Conservation (phyloP, 1,140 invertebrate species). For the Trialeurodes vaporariorum region DNA sequence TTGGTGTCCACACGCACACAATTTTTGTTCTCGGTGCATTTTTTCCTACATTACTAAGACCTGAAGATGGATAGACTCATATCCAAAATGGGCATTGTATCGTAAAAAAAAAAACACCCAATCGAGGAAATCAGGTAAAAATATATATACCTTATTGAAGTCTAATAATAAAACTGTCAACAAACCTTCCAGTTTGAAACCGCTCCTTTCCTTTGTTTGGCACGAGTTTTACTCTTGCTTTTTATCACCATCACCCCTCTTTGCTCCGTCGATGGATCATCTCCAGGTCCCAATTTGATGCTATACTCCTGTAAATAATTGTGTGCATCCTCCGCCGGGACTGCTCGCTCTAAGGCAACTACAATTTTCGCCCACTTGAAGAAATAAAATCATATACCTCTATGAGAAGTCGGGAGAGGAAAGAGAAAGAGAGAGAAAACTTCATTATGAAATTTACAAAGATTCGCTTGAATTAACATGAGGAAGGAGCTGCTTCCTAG, state of each 20-base stretch:
- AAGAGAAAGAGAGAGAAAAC: slow-evolving; percentile 1
- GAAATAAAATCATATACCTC: slow-evolving; percentile 8
- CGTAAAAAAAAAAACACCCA: too few relatives aligned
- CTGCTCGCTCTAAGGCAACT: slow-evolving; percentile 83
- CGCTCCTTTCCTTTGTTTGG: slow-evolving; percentile 92
- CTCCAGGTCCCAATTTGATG: slow-evolving; percentile 75
- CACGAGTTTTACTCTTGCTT: slow-evolving; percentile 88
- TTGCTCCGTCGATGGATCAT: slow-evolving; percentile 66
- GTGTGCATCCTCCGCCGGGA: slow-evolving; percentile 76
- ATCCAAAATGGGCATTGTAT: too few relatives aligned
- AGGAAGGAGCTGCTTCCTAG: too few relatives aligned
- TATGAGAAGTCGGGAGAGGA: not conserved
- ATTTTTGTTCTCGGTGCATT: too few relatives aligned
- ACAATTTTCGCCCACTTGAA: slow-evolving; percentile 95
- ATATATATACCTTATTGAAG: too few relatives aligned
- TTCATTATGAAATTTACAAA: too few relatives aligned
- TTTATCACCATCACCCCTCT: slow-evolving; percentile 97
- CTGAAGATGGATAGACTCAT: too few relatives aligned
- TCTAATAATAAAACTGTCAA: too few relatives aligned
- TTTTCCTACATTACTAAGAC: too few relatives aligned
- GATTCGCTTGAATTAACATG: too few relatives aligned
- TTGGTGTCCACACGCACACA: too few relatives aligned
- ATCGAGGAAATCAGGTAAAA: too few relatives aligned
- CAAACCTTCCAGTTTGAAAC: slow-evolving; percentile 91
- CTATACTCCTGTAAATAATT: slow-evolving; percentile 90